phyloP scores from a whole-genome alignment of 2,888 invertebrate genomes.

The Lasioglossum malachurum region DNA sequence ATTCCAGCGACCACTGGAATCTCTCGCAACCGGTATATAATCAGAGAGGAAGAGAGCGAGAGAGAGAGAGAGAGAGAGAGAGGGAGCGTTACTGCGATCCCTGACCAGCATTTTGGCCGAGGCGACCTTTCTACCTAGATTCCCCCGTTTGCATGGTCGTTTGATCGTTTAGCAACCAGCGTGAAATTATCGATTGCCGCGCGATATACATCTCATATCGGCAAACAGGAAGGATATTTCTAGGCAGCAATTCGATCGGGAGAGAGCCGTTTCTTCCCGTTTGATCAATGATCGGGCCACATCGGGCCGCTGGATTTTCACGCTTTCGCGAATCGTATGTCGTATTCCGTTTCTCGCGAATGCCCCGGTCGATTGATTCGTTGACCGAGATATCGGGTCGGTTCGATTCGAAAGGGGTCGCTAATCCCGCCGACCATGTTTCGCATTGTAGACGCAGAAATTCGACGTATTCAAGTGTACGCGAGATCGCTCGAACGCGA shows the following conservation, averaged over 20 bases:
- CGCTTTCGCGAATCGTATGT: not conserved
- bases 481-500: not conserved
- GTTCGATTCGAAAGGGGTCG: not conserved
- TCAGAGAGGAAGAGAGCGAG: not conserved
- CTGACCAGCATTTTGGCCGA: not conserved
- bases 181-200: conserved; percentile 20
- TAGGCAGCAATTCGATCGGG: not conserved
- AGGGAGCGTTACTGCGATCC: not conserved
- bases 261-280: not conserved
- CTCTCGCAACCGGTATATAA: not conserved
- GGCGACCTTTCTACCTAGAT: not conserved
- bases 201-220: not conserved
- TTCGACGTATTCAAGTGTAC: not conserved
- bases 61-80: not conserved
- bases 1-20: not conserved
- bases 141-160: not conserved
- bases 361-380: conserved; percentile 7
- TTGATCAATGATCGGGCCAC: conserved; percentile 5
- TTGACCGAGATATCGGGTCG: conserved; percentile 10
- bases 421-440: conserved; percentile 14
- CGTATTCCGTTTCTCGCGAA: not conserved
- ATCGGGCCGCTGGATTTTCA: not conserved
- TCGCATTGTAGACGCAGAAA: conserved; percentile 34
- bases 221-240: conserved; percentile 11
- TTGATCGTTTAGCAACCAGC: conserved; percentile 19